A percentile compares a stretch with the other conserved stretches of the same genome.
Evolutionary conservation across 2,113 vertebrate species (phyloP).

Genomic region (Okapia johnstoni): DNA sequence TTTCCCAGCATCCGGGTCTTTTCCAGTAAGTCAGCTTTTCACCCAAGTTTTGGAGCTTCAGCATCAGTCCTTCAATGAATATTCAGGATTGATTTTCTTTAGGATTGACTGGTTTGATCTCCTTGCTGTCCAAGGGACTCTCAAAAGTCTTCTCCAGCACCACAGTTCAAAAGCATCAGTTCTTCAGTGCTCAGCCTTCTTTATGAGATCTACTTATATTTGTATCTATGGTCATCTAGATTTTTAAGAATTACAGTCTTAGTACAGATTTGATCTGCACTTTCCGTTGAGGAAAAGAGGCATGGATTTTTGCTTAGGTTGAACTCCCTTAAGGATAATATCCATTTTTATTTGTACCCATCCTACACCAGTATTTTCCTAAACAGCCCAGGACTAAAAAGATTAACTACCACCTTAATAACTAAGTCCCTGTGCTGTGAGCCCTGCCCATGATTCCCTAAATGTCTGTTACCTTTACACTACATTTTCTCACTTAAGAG

Average conservation of each 20-base stretch:
- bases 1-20: not conserved
- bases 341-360: not conserved
- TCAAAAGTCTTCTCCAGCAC: not conserved
- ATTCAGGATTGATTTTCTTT: not conserved
- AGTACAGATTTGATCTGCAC: not conserved
- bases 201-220: not conserved
- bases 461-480: not conserved
- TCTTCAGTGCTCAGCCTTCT: not conserved
- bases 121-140: not conserved
- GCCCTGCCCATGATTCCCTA: not conserved
- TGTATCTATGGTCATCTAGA: not conserved
- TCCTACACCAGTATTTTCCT: not conserved
- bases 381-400: not conserved
- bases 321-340: not conserved
- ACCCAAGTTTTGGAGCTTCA: not conserved
- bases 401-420: not conserved
- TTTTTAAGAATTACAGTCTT: not conserved
- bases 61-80: not conserved
- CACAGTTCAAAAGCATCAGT: not conserved
- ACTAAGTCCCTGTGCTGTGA: not conserved
- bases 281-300: not conserved
- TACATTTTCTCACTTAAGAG: not conserved
- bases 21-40: not conserved
- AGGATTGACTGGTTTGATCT: not conserved
- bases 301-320: not conserved